phyloP scores from a whole-genome alignment of 2,888 invertebrate genomes.

The Parochlus steinenii region DNA sequence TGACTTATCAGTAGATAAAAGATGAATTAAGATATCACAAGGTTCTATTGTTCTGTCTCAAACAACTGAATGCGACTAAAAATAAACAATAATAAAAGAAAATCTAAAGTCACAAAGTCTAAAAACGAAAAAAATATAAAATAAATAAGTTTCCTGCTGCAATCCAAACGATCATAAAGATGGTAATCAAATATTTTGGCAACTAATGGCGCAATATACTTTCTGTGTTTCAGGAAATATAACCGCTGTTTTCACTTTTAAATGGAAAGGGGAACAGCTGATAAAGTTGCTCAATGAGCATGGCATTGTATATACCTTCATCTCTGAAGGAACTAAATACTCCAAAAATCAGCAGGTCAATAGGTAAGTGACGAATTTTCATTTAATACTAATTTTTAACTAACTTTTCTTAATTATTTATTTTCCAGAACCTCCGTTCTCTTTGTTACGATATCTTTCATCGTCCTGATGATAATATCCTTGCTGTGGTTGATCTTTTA shows the following conservation, averaged over 20 bases:
- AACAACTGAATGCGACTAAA: no score
- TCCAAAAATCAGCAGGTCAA: conserved; percentile 57
- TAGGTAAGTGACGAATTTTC: conserved; percentile 10
- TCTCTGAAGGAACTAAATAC: conserved; percentile 45
- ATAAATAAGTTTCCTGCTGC: no score
- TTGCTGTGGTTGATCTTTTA: conserved; percentile 92
- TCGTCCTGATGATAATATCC: conserved; percentile 87
- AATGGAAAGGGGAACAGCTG: conserved; percentile 60
- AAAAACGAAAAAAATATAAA: no score
- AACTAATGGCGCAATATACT: conserved; percentile 13
- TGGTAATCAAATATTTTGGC: conserved; percentile 3
- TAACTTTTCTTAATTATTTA: conserved; percentile 14
- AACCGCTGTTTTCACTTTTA: conserved; percentile 66
- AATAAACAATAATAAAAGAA: no score
- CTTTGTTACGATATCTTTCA: conserved; percentile 90
- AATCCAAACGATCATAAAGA: no score
- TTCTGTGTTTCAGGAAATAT: conserved; percentile 49
- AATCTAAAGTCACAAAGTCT: no score
- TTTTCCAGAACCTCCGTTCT: conserved; percentile 71
- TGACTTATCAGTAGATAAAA: no score
- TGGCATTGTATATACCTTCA: conserved; percentile 47
- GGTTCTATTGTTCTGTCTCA: no score
- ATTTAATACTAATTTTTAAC: conserved; percentile 5
- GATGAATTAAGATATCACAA: no score
- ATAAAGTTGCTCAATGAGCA: conserved; percentile 51